A percentile compares a stretch with the other conserved stretches of the same genome.
Conservation (phyloP, 2,113 vertebrate species). For the Pachypanchax playfairii region DNA sequence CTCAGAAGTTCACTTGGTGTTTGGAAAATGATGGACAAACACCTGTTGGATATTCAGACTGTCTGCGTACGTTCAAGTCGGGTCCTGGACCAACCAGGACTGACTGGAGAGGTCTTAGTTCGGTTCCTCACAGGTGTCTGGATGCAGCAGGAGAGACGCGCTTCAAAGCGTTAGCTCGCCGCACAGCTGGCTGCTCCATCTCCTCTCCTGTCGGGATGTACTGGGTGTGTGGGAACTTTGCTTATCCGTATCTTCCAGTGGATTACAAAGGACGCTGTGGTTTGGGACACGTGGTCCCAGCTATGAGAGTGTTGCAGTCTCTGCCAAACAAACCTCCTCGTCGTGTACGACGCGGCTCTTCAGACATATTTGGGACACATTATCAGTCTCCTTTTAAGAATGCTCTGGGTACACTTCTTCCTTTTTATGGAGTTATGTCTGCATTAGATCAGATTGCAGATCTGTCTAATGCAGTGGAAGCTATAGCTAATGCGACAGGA, state of each 20-base stretch:
- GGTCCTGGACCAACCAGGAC: not conserved
- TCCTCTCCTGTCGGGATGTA: constrained; percentile 60
- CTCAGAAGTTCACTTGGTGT: constrained; percentile 50
- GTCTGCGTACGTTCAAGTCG: constrained; percentile 46
- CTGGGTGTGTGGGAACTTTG: constrained; percentile 52
- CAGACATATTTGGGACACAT: constrained; percentile 51
- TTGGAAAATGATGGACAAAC: constrained; percentile 45
- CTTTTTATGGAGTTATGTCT: constrained; percentile 54
- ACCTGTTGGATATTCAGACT: constrained; percentile 33
- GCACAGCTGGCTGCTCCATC: constrained; percentile 42
- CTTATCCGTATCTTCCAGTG: constrained; percentile 57
- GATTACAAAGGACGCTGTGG: constrained; percentile 59
- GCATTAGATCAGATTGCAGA: constrained; percentile 54
- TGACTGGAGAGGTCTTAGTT: not conserved
- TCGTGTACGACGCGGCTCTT: constrained; percentile 17
- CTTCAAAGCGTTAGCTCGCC: constrained; percentile 35
- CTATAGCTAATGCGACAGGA: constrained; percentile 36
- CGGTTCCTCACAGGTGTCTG: constrained; percentile 38
- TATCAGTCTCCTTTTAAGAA: constrained; percentile 52
- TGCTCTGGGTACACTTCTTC: constrained; percentile 32
- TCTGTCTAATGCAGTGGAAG: constrained; percentile 49
- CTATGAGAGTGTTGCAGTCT: constrained; percentile 50
- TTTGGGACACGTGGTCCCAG: constrained; percentile 48
- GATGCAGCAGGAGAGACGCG: constrained; percentile 17
- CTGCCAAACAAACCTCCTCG: constrained; percentile 6